Evolutionary conservation across 2,113 vertebrate species (phyloP).

Genomic region (Cryptotis parvus): DNA sequence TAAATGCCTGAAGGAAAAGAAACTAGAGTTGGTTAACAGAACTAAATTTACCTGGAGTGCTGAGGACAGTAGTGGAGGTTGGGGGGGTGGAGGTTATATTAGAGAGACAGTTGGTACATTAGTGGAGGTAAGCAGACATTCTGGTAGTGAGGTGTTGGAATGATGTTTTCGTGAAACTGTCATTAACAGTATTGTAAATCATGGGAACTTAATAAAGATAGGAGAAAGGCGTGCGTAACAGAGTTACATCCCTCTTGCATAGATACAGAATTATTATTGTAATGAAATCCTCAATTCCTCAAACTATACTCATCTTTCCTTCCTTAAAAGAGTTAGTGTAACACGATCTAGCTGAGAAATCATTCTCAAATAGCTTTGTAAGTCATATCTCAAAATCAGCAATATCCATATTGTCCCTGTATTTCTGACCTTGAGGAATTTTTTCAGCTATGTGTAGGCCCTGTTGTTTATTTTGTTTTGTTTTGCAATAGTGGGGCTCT

Average conservation of each 20-base stretch:
- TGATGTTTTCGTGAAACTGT: no score
- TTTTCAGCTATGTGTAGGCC: not conserved
- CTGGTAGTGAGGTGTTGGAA: no score
- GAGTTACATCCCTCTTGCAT: not conserved
- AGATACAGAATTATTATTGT: not conserved
- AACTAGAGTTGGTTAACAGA: not conserved
- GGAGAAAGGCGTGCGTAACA: not conserved
- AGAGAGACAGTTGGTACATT: no score
- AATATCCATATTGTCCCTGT: not conserved
- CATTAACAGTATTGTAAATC: no score
- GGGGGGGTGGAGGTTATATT: no score
- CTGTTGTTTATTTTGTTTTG: no score
- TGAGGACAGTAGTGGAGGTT: no score
- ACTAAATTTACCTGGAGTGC: not conserved
- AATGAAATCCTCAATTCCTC: not conserved
- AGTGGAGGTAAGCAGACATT: no score
- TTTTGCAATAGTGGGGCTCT: no score
- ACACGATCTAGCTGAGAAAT: not conserved
- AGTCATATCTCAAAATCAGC: not conserved
- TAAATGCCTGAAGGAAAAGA: no score
- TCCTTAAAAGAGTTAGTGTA: not conserved
- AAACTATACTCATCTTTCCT: not conserved
- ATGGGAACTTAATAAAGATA: no score
- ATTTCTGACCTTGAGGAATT: constrained; percentile 9
- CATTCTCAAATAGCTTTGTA: not conserved